These are phyloP conservation scores for Pseudolycoriella hygida DNA, from an alignment of 2,888 invertebrate genomes.

Conservation along the genomic window DNA sequence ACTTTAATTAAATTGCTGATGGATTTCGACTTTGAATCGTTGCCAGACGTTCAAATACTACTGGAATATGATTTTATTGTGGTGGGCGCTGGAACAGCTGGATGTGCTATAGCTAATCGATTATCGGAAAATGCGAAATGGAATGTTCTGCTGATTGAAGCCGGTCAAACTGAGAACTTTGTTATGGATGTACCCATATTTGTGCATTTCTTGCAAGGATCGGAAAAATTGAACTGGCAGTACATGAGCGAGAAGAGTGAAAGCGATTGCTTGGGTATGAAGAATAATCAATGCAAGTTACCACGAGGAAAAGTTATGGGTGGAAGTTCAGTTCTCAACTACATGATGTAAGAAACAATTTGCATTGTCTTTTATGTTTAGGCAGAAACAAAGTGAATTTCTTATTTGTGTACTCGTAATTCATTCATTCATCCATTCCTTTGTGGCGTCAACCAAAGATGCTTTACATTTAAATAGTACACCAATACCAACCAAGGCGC, in stretches of 20 bases:
- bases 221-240: slow-evolving; percentile 49
- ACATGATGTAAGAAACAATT: slow-evolving; percentile 22
- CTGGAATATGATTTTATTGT: slow-evolving; percentile 67
- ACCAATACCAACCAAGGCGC: no score
- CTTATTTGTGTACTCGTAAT: no score
- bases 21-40: not conserved
- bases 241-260: slow-evolving; percentile 54
- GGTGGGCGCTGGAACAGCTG: slow-evolving; percentile 67
- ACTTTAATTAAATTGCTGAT: not conserved
- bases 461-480: no score
- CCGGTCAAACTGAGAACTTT: slow-evolving; percentile 33
- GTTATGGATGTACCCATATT: slow-evolving; percentile 50
- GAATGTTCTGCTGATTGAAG: slow-evolving; percentile 39
- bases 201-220: slow-evolving; percentile 45
- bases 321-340: slow-evolving; percentile 31
- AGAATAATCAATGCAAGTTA: slow-evolving; percentile 18
- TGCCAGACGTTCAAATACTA: not conserved
- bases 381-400: no score
- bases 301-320: slow-evolving; percentile 33
- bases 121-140: slow-evolving; percentile 36
- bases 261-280: slow-evolving; percentile 31
- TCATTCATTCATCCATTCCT: no score
- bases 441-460: no score
- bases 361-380: no score
- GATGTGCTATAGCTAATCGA: slow-evolving; percentile 31